These are phyloP conservation scores for Octonoba sinensis DNA, from an alignment of 2,888 invertebrate genomes.

Conservation along the genomic window DNA sequence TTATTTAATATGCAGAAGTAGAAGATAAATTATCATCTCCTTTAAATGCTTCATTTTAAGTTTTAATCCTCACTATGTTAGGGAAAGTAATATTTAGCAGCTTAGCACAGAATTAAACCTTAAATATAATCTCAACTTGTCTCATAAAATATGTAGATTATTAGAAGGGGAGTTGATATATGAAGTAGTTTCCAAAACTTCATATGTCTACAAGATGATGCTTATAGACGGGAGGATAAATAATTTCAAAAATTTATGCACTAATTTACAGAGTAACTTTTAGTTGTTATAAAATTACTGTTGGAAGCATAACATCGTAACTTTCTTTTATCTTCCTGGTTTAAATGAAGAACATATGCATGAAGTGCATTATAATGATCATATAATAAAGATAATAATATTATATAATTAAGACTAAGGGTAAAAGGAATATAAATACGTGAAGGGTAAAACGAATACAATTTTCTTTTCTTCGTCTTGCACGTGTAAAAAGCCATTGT, in stretches of 20 bases:
- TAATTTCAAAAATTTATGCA: constrained; percentile 27
- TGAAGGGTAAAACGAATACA: no score
- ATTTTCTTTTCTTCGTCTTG: no score
- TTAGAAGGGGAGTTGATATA: constrained; percentile 40
- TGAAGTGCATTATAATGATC: no score
- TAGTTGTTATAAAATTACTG: no score
- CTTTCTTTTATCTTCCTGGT: no score
- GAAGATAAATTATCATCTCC: constrained; percentile 2
- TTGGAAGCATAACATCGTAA: no score
- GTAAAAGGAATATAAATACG: no score
- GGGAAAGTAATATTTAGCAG: constrained; percentile 25
- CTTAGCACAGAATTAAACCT: constrained; percentile 7
- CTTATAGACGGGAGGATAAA: constrained; percentile 27
- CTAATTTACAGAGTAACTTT: no score
- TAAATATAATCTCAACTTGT: constrained; percentile 30
- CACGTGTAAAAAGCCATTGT: no score
- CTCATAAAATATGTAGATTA: constrained; percentile 34
- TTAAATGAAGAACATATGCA: no score
- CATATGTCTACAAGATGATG: constrained; percentile 19
- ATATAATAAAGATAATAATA: no score
- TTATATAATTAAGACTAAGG: no score
- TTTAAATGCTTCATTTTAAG: constrained; percentile 3
- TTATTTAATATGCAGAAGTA: constrained; percentile 31
- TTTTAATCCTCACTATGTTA: constrained; percentile 33
- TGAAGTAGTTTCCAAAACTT: constrained; percentile 31